phyloP scores from a whole-genome alignment of 2,888 invertebrate species.

The Isoperla grammatica region DNA sequence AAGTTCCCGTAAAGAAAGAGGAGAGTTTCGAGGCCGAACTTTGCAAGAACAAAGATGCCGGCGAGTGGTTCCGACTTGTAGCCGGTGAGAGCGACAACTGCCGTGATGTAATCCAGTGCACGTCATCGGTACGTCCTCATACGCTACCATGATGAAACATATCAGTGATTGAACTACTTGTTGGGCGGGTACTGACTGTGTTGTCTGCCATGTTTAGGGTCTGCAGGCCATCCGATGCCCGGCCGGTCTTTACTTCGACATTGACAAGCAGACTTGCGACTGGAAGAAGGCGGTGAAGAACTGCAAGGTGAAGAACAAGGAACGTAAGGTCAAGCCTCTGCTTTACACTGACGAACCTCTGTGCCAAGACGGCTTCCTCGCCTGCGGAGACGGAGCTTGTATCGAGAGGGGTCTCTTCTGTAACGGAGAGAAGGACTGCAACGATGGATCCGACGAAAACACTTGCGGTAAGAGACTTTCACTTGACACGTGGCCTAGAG shows the following conservation, averaged over 20 bases:
- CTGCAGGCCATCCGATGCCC: conserved; percentile 90
- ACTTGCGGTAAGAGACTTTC: conserved; percentile 69
- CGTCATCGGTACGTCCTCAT: conserved; percentile 68
- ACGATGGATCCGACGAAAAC: conserved; percentile 86
- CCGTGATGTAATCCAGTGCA: conserved; percentile 92
- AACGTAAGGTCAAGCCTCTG: conserved; percentile 79
- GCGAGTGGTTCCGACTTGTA: conserved; percentile 89
- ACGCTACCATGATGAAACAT: background rate
- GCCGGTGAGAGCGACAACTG: conserved; percentile 88
- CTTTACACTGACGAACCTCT: conserved; percentile 85
- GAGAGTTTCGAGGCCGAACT: conserved; percentile 84
- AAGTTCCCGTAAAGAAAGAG: conserved; percentile 63
- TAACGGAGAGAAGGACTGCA: conserved; percentile 86
- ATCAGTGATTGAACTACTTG: no score
- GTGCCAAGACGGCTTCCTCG: conserved; percentile 75
- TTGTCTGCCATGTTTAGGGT: conserved; percentile 53
- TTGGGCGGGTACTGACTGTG: background rate
- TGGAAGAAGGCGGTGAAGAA: conserved; percentile 93
- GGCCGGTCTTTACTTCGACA: conserved; percentile 87
- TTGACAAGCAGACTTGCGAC: conserved; percentile 91
- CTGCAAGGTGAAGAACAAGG: conserved; percentile 85
- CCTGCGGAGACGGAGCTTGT: conserved; percentile 82
- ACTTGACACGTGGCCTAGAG: background rate
- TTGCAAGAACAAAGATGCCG: conserved; percentile 91
- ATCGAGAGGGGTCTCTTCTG: conserved; percentile 88